Base-by-base conservation (phyloP, 2,888 invertebrate species). In the Micropterix aruncella region DNA sequence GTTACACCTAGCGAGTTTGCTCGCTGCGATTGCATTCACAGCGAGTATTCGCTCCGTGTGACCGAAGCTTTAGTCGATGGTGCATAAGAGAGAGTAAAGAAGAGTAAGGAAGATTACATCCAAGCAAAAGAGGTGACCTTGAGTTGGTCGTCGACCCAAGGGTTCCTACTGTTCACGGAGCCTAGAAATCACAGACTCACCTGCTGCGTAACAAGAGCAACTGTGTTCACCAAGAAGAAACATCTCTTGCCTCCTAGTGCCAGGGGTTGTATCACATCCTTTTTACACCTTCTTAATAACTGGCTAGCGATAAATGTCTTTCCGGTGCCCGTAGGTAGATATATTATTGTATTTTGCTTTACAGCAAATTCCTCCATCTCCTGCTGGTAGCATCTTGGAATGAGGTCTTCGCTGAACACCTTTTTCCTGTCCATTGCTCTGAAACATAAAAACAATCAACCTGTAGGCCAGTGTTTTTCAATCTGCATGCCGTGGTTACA, bases 221-320 rank as follows among this genome's bases (percentile, higher is more conserved):
- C 84, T 0, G 84, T 88, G 57, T 88, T 87, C 1, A 87, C 89
- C 3, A 90, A 61, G 54, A 91, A 83, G 49, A 91, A 67, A 1
- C 81, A 80, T 16, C 87, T 66, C 60, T 90, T 88, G 0, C 86
- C 86, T 4, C 83, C 86, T 47, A 74, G 55, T 1, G 65, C 64
- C 65, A 67, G 70, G 41, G 65, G 77, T 60, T 61, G 62, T 44
- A 68, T 60, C 2, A 79, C 54, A 38, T 63, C 61, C 3, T 64
- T 55, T 43, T 74, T 68, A 42, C 77, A 68, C 52, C 74, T 69
- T 55, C 79, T 81, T 12, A 88, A 77, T 1, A 90, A 63, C 61
- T 82, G 70, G 1, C 89, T 73, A 0, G 94, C 90, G 52, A 97
- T 90, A 55, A 80, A 94, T 0, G 95, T 95, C 66, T 97, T 96